Base-by-base conservation (phyloP, 2,113 vertebrate species). In the Cochlearius cochlearius region DNA sequence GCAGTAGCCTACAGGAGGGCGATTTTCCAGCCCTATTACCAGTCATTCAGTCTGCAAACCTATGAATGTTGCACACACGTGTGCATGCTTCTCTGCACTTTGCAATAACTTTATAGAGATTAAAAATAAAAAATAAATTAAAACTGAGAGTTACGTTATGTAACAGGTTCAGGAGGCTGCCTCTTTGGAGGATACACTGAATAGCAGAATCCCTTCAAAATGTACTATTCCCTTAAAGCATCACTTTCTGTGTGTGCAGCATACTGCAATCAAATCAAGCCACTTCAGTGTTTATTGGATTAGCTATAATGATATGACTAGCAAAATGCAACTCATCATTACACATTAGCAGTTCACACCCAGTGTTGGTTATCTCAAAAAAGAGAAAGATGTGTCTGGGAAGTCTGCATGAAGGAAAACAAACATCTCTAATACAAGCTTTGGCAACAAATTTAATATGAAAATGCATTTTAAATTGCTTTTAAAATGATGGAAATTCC, bases 391-490 rank as follows among this genome's bases (percentile, higher is more conserved):
- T 27, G 11, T 77, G 36, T 64, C 69, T 80, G 47, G 56, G 71
- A 90, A 92, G 47, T 59, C 67, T 93, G 38, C 20, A 30, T 59
- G 55, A 88, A 91, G 74, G 74, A 86, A 94, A 92, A 81, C 47
- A 96, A 94, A 89, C 18, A 86, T 20, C 66, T 88, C 90, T 62
- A 87, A 59, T 66, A 88, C 30, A 80, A 77, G 16, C 49, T 80
- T 68, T 87, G 86, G 68, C 91, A 96, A 76, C 39, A 62, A 55
- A 67, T 87, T 96, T 86, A 83, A 85, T 83, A 92, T 53, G 72
- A 84, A 97, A 96, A 94, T 87, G 59, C 62, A 91, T 94, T 94
- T 97, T 88, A 95, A 96, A 95, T 88, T 92, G 53, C 63, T 77
- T 92, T 94, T 87, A 76, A 90, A 90, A 86, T 90, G 16, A 72